Percentiles rank a stretch among this genome's conserved stretches.
phyloP scores from a whole-genome alignment of 30 jellyfish, hydroid and myxozoan species.

The Hydractinia echinata region DNA sequence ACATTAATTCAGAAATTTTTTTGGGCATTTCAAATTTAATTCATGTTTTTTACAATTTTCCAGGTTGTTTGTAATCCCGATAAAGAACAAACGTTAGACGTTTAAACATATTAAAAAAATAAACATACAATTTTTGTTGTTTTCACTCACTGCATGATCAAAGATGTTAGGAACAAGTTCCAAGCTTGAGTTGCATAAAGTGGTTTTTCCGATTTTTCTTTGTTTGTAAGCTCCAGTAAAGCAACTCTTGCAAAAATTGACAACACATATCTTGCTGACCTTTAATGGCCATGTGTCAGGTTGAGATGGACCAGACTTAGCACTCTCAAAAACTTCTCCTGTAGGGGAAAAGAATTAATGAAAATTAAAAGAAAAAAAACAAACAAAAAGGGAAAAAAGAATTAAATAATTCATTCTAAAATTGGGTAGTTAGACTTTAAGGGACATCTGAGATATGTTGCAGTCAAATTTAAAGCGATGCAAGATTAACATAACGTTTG shows the following conservation, averaged over 20 bases:
- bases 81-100: too few species aligned
- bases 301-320: slow-evolving; percentile 35
- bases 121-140: slow-evolving; percentile 10
- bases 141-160: slow-evolving; percentile 13
- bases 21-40: too few species aligned
- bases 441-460: too few species aligned
- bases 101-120: not conserved
- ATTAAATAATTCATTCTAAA: not conserved
- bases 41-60: too few species aligned
- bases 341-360: not conserved
- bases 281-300: slow-evolving; percentile 57
- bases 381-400: too few species aligned
- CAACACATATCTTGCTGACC: slow-evolving; percentile 34
- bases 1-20: too few species aligned
- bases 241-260: slow-evolving; percentile 59
- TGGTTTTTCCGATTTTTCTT: not conserved
- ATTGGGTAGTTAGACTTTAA: not conserved
- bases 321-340: slow-evolving; percentile 49
- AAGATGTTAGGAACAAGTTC: slow-evolving; percentile 36
- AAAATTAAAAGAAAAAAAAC: not conserved
- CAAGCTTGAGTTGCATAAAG: slow-evolving; percentile 47
- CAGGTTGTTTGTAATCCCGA: too few species aligned
- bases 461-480: too few species aligned
- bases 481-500: too few species aligned
- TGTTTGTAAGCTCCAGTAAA: slow-evolving; percentile 27